Percentiles rank a stretch among this genome's conserved stretches.
Conservation (phyloP, 2,113 vertebrate species). For the Cercocebus atys region DNA sequence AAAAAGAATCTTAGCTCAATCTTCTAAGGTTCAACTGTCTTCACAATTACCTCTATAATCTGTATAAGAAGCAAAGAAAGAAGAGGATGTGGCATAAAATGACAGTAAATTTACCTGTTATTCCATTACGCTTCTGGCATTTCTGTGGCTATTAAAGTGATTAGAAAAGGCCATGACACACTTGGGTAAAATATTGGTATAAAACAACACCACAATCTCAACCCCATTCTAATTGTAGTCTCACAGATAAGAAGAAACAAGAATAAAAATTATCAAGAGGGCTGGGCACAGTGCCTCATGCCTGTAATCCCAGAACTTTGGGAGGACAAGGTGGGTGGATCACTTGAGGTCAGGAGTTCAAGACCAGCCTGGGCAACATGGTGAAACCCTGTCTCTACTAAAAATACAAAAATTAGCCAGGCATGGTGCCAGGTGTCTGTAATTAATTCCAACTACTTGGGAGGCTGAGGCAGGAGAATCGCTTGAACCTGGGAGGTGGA, state of each 20-base stretch:
- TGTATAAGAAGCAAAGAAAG: neutral
- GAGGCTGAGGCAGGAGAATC: too few species aligned
- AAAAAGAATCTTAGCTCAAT: neutral
- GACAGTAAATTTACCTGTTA: neutral
- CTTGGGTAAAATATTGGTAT: neutral
- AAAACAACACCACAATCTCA: neutral
- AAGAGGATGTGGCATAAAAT: neutral
- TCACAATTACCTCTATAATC: neutral
- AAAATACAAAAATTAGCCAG: too few species aligned
- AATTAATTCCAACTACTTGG: too few species aligned
- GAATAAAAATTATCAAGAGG: neutral
- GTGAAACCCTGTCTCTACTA: too few species aligned
- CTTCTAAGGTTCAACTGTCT: neutral
- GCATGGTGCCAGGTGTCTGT: too few species aligned
- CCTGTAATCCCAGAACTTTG: too few species aligned
- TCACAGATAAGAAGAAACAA: neutral
- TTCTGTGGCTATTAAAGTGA: constrained; percentile 22
- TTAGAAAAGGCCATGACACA: neutral
- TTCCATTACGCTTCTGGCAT: neutral
- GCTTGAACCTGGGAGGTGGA: too few species aligned
- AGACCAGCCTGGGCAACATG: too few species aligned
- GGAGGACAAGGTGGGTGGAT: too few species aligned
- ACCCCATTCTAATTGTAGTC: neutral
- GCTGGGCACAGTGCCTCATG: too few species aligned
- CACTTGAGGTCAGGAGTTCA: too few species aligned